Conservation (phyloP, 2,113 vertebrate species). For the Podilymbus podiceps region DNA sequence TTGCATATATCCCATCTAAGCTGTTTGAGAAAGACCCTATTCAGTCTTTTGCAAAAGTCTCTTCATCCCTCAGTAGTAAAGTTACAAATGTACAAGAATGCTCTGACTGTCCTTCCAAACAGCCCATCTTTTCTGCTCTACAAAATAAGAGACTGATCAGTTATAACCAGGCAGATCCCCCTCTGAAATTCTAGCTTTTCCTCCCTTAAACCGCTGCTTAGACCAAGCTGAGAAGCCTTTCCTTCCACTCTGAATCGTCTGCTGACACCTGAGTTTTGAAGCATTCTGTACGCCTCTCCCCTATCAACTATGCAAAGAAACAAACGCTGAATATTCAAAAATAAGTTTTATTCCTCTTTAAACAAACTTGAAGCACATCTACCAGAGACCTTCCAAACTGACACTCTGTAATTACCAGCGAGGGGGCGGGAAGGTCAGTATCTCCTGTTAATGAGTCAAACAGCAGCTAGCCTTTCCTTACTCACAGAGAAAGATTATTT, state of each 20-base stretch:
- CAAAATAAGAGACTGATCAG: neutral
- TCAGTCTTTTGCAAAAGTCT: neutral
- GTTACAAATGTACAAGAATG: neutral
- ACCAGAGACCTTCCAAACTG: neutral
- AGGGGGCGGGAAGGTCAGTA: conserved; percentile 36
- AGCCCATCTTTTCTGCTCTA: neutral
- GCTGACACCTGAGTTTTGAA: neutral
- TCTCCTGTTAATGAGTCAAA: conserved; percentile 26
- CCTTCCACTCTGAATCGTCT: neutral
- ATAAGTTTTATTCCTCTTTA: neutral
- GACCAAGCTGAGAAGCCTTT: neutral
- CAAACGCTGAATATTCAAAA: neutral
- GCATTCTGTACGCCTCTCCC: neutral
- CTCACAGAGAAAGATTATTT: neutral
- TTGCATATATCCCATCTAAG: neutral
- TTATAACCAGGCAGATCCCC: neutral
- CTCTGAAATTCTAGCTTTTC: neutral
- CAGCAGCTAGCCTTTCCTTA: neutral
- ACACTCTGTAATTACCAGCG: neutral
- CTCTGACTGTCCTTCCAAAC: neutral
- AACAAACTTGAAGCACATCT: neutral
- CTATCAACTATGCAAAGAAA: neutral
- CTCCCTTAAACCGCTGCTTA: neutral
- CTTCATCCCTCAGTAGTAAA: neutral
- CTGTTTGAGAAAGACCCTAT: neutral